A percentile compares a stretch with the other conserved stretches of the same genome.
Evolutionary conservation across 2,797 vertebrate species (phyloP).

Genomic region (Mus caroli): DNA sequence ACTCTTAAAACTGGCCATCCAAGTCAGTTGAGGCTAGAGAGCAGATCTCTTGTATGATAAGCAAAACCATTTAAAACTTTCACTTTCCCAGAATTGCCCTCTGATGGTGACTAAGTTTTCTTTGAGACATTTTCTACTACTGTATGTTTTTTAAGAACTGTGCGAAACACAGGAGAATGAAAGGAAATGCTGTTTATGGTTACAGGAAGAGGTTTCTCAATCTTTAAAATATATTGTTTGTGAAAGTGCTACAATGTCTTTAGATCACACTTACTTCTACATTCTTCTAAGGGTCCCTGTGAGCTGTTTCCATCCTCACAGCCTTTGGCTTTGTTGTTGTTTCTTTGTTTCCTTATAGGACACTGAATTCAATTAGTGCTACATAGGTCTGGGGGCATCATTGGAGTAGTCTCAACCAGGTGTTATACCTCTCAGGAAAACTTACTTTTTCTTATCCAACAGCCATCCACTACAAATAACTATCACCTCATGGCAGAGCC

Average conservation of each 20-base stretch:
- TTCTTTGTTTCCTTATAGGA: neutral
- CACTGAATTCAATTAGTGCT: neutral
- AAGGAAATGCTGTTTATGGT: constrained; percentile 47
- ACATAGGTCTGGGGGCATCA: neutral
- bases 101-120: constrained; percentile 40
- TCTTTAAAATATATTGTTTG: neutral
- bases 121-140: constrained; percentile 52
- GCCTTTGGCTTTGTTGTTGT: neutral
- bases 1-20: neutral
- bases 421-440: neutral
- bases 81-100: constrained; percentile 52
- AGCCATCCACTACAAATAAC: neutral
- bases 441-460: neutral
- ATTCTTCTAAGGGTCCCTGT: no score
- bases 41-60: constrained; percentile 46
- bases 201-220: neutral
- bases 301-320: neutral
- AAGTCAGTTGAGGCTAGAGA: neutral
- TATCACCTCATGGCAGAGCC: neutral
- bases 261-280: neutral
- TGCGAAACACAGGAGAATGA: constrained; percentile 5
- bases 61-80: constrained; percentile 35
- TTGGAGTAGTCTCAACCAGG: neutral
- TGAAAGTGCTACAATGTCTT: neutral
- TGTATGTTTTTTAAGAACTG: neutral